Evolutionary conservation across 2,113 vertebrate species (phyloP), one percentile per base, ranked within the genome.

Genomic region (Campylomormyrus numenius): DNA sequence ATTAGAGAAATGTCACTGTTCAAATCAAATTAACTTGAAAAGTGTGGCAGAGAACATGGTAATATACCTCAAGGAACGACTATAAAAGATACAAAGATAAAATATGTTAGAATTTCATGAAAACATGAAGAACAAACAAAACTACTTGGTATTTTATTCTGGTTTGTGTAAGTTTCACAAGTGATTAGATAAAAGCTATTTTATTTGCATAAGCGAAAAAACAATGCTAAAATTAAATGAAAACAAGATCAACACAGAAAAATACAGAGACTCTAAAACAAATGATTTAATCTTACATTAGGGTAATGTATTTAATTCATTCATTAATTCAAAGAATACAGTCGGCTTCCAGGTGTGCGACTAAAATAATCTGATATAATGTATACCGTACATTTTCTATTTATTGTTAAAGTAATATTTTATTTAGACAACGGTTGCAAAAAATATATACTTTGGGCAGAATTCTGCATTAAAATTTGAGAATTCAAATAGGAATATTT

Each of bases 241-340:
- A 77, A 77, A 70, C n/a, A 31, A 39, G 35, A 80, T 19, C 31
- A 80, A 80, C 4, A 19, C 17, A 42, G 74, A 80, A 42, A 42
- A 80, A 42, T 42, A 80, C 13, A 80, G n/a, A 17, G 31, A 70
- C 62, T 66, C n/a, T 70, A 70, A 70, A 70, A 70, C 10, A 27
- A 31, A 11, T 31, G 62, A 27, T 70, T 11, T 7, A 42, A 17
- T 42, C 74, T 42, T 42, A 80, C 39, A 80, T 42, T 80, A 80
- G 35, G n/a, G 42, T 80, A 17, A 42, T 80, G 2, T 39, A 31
- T 31, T 70, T 31, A 31, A 31, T 80, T 80, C 74, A 39, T 80
- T 42, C 74, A 80, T 80, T 42, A 35, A 80, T 80, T 80, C 74
- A 80, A 80, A 42, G 35, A 80, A 80, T 80, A 80, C 74, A 80